phyloP scores from a whole-genome alignment of 2,888 invertebrate genomes.

The Lymantria dispar region DNA sequence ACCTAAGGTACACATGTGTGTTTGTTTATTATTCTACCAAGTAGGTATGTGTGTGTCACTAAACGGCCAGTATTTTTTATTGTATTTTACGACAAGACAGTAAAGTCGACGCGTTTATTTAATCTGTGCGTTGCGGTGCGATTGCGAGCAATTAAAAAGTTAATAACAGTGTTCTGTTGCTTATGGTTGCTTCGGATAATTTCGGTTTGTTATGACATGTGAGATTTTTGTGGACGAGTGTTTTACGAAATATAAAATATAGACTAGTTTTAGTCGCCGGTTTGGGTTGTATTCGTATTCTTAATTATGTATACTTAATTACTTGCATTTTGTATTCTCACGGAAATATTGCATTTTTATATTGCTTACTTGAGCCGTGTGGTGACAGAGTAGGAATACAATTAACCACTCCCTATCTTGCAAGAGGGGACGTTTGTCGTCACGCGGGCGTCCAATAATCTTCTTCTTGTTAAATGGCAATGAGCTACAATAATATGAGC shows the following conservation, averaged over 20 bases:
- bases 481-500: too few species aligned
- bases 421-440: too few species aligned
- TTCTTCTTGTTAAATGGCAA: too few species aligned
- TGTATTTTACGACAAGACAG: slow-evolving; percentile 58
- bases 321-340: too few species aligned
- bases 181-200: slow-evolving; percentile 18
- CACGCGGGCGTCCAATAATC: too few species aligned
- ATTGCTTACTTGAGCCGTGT: too few species aligned
- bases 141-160: slow-evolving; percentile 38
- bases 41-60: slow-evolving; percentile 63
- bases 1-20: slow-evolving; percentile 45
- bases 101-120: slow-evolving; percentile 43
- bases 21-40: slow-evolving; percentile 65
- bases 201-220: slow-evolving; percentile 27
- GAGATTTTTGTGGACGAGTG: slow-evolving; percentile 17
- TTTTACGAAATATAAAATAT: slow-evolving; percentile 13
- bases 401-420: too few species aligned
- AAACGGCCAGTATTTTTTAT: slow-evolving; percentile 55
- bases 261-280: neutral
- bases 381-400: too few species aligned
- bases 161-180: slow-evolving; percentile 31
- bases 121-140: slow-evolving; percentile 40
- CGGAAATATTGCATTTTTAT: too few species aligned
- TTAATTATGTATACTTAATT: too few species aligned
- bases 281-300: neutral